A percentile compares a stretch with the other conserved stretches of the same genome.
These are phyloP conservation scores for Brachyhypopomus gauderio DNA, from an alignment of 2,113 vertebrate species.

Conservation along the genomic window DNA sequence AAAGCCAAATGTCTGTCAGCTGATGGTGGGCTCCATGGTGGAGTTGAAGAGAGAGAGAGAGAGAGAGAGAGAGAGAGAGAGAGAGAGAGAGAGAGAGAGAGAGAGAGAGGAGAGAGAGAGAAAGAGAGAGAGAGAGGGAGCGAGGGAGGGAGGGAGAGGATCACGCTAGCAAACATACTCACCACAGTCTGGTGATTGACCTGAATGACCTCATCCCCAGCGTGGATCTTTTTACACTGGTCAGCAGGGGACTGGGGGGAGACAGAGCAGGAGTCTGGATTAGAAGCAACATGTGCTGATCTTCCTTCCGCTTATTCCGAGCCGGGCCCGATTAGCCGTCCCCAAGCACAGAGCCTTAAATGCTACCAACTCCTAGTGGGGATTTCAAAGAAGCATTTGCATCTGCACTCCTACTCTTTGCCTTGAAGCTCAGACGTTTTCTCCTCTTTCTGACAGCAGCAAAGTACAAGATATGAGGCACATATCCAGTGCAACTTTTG, in stretches of 20 bases:
- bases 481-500: no score
- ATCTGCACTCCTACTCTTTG: background rate
- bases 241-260: conserved; percentile 75
- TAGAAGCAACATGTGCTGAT: background rate
- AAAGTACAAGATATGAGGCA: background rate
- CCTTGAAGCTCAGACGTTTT: background rate
- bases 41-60: background rate
- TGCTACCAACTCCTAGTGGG: background rate
- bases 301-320: background rate
- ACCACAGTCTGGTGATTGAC: conserved; percentile 78
- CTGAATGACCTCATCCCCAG: conserved; percentile 76
- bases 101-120: background rate
- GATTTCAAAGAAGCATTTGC: background rate
- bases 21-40: background rate
- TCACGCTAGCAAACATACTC: conserved; percentile 54
- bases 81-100: background rate
- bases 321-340: background rate
- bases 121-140: background rate
- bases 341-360: background rate
- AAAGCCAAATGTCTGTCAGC: no score
- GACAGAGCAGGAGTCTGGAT: background rate
- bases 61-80: background rate
- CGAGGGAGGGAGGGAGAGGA: background rate
- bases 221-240: conserved; percentile 80
- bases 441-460: background rate